A percentile compares a stretch with the other conserved stretches of the same genome.
Conservation (phyloP, 2,797 vertebrate species). For the Euphonia xanthogaster region DNA sequence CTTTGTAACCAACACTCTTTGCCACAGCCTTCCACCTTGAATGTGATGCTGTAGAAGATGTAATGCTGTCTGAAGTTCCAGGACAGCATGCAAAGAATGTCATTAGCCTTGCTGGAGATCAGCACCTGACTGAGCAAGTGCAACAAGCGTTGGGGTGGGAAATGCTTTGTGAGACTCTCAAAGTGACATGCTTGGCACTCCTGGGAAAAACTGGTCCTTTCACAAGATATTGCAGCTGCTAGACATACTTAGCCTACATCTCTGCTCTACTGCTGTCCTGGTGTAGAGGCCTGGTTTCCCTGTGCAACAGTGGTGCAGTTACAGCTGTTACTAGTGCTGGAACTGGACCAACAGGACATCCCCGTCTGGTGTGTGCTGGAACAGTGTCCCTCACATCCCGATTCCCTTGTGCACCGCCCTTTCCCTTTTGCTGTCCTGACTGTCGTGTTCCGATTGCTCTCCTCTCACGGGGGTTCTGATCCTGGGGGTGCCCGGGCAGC, state of each 20-base stretch:
- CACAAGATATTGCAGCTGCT: neutral
- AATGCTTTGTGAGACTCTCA: neutral
- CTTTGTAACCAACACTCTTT: neutral
- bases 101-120: neutral
- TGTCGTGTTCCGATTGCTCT: neutral
- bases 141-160: neutral
- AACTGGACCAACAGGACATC: neutral
- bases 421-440: neutral
- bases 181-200: fast-evolving
- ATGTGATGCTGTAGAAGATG: fast-evolving
- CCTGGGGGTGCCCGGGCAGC: fast-evolving
- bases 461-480: neutral
- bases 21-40: neutral
- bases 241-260: neutral
- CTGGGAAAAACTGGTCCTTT: neutral
- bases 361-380: neutral
- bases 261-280: neutral
- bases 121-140: neutral
- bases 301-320: neutral
- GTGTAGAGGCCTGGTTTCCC: neutral
- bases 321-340: neutral
- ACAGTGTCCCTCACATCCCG: fast-evolving
- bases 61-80: neutral
- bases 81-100: neutral
- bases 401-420: neutral